Evolutionary conservation across 2,113 vertebrate genomes (phyloP), one percentile per base, ranked within the genome.

Genomic region (Prochilodus magdalenae): DNA sequence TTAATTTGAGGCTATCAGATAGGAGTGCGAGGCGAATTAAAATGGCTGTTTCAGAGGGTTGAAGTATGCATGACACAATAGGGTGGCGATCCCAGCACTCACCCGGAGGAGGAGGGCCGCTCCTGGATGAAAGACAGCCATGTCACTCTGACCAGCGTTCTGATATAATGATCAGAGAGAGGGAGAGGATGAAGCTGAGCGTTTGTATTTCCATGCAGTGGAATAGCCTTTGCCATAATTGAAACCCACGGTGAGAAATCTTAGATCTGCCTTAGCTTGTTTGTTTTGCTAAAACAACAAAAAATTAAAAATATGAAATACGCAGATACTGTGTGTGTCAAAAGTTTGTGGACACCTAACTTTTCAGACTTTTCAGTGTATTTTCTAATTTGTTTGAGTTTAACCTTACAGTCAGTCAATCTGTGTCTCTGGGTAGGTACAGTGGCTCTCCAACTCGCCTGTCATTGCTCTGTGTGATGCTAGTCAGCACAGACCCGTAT

Each of bases 121-220:
- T 55, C 26, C 44, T 26, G 60, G 59, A 74, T 66, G 44, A 74
- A 81, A 81, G 44, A 22, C 16, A 5, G 18, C 36, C 22, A 20
- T 73, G 51, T 73, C 29, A 30, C 27, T 27, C n/a, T 40, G 7
- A 22, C 40, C 30, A 49, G 55, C 29, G 26, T 63, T 78, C n/a
- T 82, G 30, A 59, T 82, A 40, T 27, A 59, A 33, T 30, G 69
- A 73, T 83, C 70, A 70, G 36, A 62, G 73, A 51, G 73, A 51
- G 20, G 67, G 24, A 5, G 29, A 65, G 20, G 67, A 75, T 76
- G 57, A 67, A 44, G 76, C 26, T 70, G 30, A 8, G 29, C 36
- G 16, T 71, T 36, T 66, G 20, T 73, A 22, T 33, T 22, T 40
- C 16, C 12, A 73, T 44, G 13, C 40, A 77, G 26, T 24, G 62